Conservation (phyloP, 2,113 vertebrate species). For the Gavialis gangeticus region DNA sequence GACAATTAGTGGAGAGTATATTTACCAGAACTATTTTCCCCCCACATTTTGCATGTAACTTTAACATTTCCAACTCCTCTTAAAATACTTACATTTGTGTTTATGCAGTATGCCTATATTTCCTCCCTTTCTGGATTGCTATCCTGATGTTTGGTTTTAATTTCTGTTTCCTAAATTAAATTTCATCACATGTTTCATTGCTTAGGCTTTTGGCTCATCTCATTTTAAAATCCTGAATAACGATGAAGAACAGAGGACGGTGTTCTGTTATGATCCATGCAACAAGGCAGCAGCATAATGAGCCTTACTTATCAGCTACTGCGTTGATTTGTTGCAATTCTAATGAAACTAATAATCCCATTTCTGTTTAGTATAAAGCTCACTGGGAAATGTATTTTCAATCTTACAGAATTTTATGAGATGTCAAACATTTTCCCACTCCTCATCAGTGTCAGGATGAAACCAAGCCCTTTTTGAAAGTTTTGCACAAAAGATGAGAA, state of each 20-base stretch:
- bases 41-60: not conserved
- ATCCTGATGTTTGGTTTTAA: not conserved
- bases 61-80: not conserved
- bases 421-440: too few species aligned
- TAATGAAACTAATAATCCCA: not conserved
- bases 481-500: too few species aligned
- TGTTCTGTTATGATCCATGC: not conserved
- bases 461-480: too few species aligned
- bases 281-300: not conserved
- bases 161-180: not conserved
- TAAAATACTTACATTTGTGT: not conserved
- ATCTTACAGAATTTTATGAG: too few species aligned
- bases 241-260: not conserved
- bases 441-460: too few species aligned
- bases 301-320: not conserved
- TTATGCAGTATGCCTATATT: not conserved
- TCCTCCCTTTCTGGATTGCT: not conserved
- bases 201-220: not conserved
- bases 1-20: too few species aligned
- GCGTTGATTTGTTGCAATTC: not conserved
- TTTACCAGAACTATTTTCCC: not conserved
- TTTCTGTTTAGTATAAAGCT: not conserved
- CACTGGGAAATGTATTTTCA: too few species aligned
- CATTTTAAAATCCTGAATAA: not conserved
- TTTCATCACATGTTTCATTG: not conserved